Percentiles rank a stretch among this genome's conserved stretches.
These are phyloP conservation scores for Eremophila alpestris DNA, from an alignment of 2,797 vertebrate genomes.

Conservation along the genomic window DNA sequence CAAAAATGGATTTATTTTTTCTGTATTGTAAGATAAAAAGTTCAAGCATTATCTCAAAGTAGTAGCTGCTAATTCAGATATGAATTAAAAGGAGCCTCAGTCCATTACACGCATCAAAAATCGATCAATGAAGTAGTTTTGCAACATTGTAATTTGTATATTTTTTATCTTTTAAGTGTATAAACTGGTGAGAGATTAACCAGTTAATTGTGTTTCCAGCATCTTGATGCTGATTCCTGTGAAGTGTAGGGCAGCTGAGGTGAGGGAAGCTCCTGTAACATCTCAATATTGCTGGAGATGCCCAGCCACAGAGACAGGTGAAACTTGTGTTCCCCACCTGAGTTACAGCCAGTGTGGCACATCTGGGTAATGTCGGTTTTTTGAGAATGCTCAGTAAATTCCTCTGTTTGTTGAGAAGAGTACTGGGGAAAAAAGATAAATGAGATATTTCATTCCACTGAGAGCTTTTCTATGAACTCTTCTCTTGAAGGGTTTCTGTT, in stretches of 20 bases:
- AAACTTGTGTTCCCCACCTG: neutral
- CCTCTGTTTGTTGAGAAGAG: neutral
- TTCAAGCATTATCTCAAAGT: neutral
- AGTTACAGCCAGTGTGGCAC: neutral
- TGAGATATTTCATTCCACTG: neutral
- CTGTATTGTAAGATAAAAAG: neutral
- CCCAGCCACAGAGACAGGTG: accelerated
- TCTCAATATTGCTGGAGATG: neutral
- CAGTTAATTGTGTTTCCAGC: neutral
- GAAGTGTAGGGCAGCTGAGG: neutral
- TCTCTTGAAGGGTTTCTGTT: neutral
- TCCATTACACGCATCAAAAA: neutral
- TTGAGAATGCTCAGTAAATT: neutral
- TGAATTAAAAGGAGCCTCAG: neutral
- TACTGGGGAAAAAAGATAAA: neutral
- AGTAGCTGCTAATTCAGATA: neutral
- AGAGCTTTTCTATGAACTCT: neutral
- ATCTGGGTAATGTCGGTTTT: neutral
- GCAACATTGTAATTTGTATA: neutral
- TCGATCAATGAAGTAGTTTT: neutral
- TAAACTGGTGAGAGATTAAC: neutral
- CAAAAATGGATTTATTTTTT: neutral
- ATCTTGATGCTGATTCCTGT: neutral
- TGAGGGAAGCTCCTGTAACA: neutral
- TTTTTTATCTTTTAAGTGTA: neutral